phyloP scores from a whole-genome alignment of 2,113 vertebrate genomes.

The Seriola rivoliana region DNA sequence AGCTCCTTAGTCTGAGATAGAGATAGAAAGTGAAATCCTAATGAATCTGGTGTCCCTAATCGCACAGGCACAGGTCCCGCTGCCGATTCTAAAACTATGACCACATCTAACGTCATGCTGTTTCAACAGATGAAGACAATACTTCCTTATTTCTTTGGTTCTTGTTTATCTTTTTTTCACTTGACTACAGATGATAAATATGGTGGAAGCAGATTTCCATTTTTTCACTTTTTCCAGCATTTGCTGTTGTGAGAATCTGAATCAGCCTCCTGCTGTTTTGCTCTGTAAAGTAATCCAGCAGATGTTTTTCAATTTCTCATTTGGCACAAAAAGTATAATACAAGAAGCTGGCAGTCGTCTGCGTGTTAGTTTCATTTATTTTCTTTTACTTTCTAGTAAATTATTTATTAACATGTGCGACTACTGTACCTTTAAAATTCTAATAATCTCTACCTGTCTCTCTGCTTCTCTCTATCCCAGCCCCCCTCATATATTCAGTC shows the following conservation, averaged over 20 bases:
- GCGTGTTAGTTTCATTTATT: neutral
- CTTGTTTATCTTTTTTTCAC: neutral
- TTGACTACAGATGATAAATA: neutral
- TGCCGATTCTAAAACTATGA: slow-evolving; percentile 1
- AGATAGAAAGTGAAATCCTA: neutral
- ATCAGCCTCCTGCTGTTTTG: slow-evolving; percentile 21
- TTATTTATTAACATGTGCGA: neutral
- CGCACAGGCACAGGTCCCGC: neutral
- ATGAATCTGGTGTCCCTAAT: neutral
- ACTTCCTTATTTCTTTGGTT: neutral
- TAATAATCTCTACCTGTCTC: neutral
- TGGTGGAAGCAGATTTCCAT: neutral
- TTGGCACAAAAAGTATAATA: slow-evolving; percentile 13
- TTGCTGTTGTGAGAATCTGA: slow-evolving; percentile 18
- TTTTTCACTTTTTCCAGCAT: slow-evolving; percentile 9
- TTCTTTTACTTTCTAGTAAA: slow-evolving; percentile 5
- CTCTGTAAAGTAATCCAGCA: slow-evolving; percentile 21
- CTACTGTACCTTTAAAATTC: neutral
- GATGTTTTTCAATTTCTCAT: slow-evolving; percentile 27
- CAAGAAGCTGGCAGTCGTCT: slow-evolving; percentile 1
- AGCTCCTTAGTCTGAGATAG: neutral
- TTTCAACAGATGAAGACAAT: neutral
- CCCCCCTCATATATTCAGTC: slow-evolving; percentile 94
- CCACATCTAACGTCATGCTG: neutral
- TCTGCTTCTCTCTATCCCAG: slow-evolving; percentile 78